Evolutionary conservation across 2,113 vertebrate species (phyloP), one percentile per base, ranked within the genome.

Genomic region (Aegotheles bennettii): DNA sequence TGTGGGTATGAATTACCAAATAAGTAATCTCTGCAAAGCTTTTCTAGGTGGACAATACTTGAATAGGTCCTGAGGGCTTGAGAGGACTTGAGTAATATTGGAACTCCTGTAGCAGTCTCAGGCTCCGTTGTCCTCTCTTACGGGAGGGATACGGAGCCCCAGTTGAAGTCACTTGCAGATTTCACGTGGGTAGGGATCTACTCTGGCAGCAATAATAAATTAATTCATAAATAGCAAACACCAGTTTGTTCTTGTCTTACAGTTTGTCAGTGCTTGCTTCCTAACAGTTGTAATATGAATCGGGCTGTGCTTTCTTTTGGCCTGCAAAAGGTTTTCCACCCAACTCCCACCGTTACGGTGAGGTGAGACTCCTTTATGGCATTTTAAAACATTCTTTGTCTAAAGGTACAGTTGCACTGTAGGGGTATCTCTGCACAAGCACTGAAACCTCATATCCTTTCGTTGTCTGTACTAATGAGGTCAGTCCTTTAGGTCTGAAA

Each of bases 341-440:
- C n/a, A 38, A 61, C 14, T 87, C 14, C 10, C 23, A 5, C 16
- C 11, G 57, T 82, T 70, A 74, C 24, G 82, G 10, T 70, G 35
- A 65, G 20, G 24, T 26, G 9, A 61, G n/a, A 61, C 51, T 71
- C 67, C 29, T n/a, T 75, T 40, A 28, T 36, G 35, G 48, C 4
- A 15, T 61, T 57, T 88, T 23, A 24, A 74, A 78, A 35, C 60
- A 13, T 26, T 24, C 2, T 78, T 40, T 45, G 16, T 71, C 63
- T 42, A 8, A 5, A 11, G 0, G 16, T 19, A 7, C 10, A 15
- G 16, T 31, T 45, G 29, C 33, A 24, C 35, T 69, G 0, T 4
- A 51, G 23, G 15, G 4, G 9, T 79, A 15, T 26, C 31, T 17
- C 0, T 2, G 3, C 24, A 33, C 0, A 2, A 48, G 33, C 48